phyloP scores from a whole-genome alignment of 2,888 invertebrate species.

The Clunio marinus region DNA sequence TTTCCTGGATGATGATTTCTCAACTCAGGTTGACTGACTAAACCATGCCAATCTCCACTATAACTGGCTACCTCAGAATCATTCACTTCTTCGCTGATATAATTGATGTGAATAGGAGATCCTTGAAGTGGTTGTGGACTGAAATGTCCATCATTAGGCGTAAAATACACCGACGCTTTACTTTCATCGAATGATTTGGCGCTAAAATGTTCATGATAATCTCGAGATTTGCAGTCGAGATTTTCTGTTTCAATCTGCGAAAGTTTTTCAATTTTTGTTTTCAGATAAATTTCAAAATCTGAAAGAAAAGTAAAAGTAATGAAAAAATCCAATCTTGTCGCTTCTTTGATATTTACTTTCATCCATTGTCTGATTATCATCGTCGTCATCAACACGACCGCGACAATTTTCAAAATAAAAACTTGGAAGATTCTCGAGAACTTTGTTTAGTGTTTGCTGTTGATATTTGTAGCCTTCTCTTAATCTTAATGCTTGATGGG shows the following conservation, averaged over 20 bases:
- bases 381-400: slow-evolving; percentile 62
- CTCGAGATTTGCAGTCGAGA: slow-evolving; percentile 28
- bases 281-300: slow-evolving; percentile 51
- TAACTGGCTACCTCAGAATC: slow-evolving; percentile 40
- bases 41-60: background rate
- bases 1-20: background rate
- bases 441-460: slow-evolving; percentile 90
- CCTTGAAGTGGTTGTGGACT: slow-evolving; percentile 52
- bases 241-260: slow-evolving; percentile 7
- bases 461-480: slow-evolving; percentile 94
- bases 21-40: no score
- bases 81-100: slow-evolving; percentile 54
- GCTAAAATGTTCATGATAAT: slow-evolving; percentile 41
- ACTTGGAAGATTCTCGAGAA: slow-evolving; percentile 85
- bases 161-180: slow-evolving; percentile 73
- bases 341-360: slow-evolving; percentile 45
- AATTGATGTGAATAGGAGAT: slow-evolving; percentile 61
- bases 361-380: slow-evolving; percentile 47
- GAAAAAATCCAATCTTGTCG: background rate
- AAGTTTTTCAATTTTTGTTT: slow-evolving; percentile 44
- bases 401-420: slow-evolving; percentile 91
- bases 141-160: slow-evolving; percentile 68
- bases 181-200: slow-evolving; percentile 53
- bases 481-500: slow-evolving; percentile 81
- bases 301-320: slow-evolving; percentile 33